phyloP scores from a whole-genome alignment of 2,888 invertebrate species.

The Rhagium mordax region DNA sequence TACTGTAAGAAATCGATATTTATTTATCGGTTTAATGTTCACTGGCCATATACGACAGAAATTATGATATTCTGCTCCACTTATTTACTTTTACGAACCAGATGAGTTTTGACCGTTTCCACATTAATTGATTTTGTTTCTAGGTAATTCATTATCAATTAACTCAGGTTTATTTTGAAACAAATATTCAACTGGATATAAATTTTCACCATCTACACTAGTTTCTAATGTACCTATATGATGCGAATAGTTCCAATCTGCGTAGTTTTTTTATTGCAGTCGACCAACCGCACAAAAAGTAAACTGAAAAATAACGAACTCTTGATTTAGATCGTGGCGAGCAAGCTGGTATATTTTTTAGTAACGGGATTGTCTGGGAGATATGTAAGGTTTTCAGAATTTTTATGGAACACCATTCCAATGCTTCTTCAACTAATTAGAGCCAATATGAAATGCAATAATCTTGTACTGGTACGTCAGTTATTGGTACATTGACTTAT shows the following conservation, averaged over 20 bases:
- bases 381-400: conserved; percentile 26
- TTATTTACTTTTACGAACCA: neutral
- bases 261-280: no score
- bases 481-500: conserved; percentile 39
- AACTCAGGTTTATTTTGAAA: no score
- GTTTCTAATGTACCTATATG: no score
- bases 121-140: no score
- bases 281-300: neutral
- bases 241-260: no score
- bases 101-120: neutral
- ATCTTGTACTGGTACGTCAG: conserved; percentile 23
- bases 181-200: no score
- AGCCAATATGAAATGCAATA: conserved; percentile 33
- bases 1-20: conserved; percentile 12
- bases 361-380: neutral
- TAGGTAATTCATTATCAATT: no score
- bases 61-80: conserved; percentile 12
- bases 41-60: conserved; percentile 13
- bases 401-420: conserved; percentile 41
- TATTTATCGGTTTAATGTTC: conserved; percentile 8
- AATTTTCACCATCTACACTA: no score
- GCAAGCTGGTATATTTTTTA: neutral
- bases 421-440: conserved; percentile 28
- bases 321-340: neutral
- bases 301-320: neutral